Conservation (phyloP, 2,888 invertebrate genomes). For the Eupithecia vulgata region DNA sequence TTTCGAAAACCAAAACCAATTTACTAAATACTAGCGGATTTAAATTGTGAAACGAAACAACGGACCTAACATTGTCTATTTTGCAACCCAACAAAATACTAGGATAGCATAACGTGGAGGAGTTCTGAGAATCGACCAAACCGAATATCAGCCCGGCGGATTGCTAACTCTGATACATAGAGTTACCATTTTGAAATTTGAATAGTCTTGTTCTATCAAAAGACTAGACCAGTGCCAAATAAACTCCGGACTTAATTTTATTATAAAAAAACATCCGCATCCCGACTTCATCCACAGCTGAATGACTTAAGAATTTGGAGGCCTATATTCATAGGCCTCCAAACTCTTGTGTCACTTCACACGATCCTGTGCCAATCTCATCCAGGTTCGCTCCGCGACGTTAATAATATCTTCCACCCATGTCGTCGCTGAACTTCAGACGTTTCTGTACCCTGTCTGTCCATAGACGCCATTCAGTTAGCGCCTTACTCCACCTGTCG, state of each 20-base stretch:
- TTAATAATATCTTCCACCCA: no score
- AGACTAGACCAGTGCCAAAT: background rate
- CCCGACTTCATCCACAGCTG: no score
- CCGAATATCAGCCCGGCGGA: slow-evolving; percentile 1
- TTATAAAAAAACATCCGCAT: no score
- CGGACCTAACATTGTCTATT: slow-evolving; percentile 3
- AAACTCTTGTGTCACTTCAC: no score
- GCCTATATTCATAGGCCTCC: no score
- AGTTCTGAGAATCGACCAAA: background rate
- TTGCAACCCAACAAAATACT: slow-evolving; percentile 13
- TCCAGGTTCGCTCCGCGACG: no score
- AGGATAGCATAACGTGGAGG: slow-evolving; percentile 21
- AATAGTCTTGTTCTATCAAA: background rate
- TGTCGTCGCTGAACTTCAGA: no score
- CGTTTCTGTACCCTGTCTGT: no score
- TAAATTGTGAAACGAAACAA: background rate
- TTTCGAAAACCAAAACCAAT: slow-evolving; percentile 9
- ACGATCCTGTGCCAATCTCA: no score
- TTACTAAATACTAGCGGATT: slow-evolving; percentile 9
- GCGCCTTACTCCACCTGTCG: no score
- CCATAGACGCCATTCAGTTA: no score
- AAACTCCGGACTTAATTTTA: background rate
- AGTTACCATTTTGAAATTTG: background rate
- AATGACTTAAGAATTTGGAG: no score
- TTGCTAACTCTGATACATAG: background rate